Base-by-base conservation (phyloP, 2,888 invertebrate species). In the Formica aserva region DNA sequence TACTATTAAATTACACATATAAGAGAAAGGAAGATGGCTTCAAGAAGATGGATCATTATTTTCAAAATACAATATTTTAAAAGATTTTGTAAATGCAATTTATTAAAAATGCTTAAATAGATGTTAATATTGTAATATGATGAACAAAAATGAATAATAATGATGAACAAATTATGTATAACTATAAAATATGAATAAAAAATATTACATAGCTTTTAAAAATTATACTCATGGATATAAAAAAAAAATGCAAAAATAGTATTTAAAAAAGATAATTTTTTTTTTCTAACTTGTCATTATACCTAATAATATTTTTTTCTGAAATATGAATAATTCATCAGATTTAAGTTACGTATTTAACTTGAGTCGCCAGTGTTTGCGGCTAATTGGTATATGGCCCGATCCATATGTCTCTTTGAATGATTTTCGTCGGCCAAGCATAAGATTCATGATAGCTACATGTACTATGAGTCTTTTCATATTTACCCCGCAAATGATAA, bases 361-460 rank as follows among this genome's bases (percentile, higher is more conserved):
- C 8, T 77, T 87, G 84, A 87, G 86, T 62, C 87, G 89, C 6
- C 62, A 57, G 9, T 63, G 83, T 57, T 32, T 92, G n/a, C 32
- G 83, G 4, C 13, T 90, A 15, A 69, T 91, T 6, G 91, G 91
- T 32, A 75, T 88, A 35, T 92, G 91, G 90, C 91, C 91, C 29
- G 86, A 90, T 52, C 69, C 76, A 18, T 29, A 82, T 55, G 5
- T 13, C 0, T 0, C 29, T 26, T 15, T 63, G 3, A 66, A 8
- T 41, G 57, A 38, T 8, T 22, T 69, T 65, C 57, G 69, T 63
- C 69, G 57, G 13, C 5, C 35, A 29, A 57, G 66, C 9, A 66
- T 86, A 26, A 57, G 63, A 35, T 83, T 66, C n/a, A 18, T 82
- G 11, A 5, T 72, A 1, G n/a, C 26, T 26, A 8, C 26, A 15